Evolutionary conservation across 2,797 vertebrate genomes (phyloP).

Genomic region (Rousettus madagascariensis): DNA sequence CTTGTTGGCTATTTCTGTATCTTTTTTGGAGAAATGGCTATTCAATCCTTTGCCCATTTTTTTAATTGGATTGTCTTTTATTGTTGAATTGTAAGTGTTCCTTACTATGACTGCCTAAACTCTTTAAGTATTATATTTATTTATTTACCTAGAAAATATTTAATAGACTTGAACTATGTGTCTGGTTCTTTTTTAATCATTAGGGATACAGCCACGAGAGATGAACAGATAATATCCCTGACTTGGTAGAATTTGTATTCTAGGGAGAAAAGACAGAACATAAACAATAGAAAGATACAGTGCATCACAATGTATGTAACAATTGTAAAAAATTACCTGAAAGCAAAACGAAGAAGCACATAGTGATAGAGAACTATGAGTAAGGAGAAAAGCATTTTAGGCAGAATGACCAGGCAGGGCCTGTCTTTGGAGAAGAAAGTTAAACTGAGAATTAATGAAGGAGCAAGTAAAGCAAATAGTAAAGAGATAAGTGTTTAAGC

Average conservation of each 20-base stretch:
- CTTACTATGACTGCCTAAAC: neutral
- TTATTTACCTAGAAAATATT: neutral
- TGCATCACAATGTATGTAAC: neutral
- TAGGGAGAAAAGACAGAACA: neutral
- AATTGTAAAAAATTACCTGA: neutral
- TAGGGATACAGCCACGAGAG: neutral
- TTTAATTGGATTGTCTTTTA: neutral
- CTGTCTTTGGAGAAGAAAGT: neutral
- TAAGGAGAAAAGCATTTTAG: neutral
- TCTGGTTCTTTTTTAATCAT: neutral
- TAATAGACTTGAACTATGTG: neutral
- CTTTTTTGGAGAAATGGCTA: neutral
- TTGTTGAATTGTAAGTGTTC: neutral
- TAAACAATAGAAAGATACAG: neutral
- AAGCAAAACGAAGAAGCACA: neutral
- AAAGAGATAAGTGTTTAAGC: neutral
- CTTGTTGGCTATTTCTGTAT: neutral
- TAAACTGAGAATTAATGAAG: neutral
- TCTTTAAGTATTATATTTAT: neutral
- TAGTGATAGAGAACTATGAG: neutral
- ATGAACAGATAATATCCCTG: neutral
- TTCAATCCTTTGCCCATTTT: neutral
- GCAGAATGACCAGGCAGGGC: neutral
- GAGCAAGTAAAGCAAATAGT: neutral
- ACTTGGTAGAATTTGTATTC: neutral